Evolutionary conservation across 2,113 vertebrate species (phyloP).

Genomic region (Bambusicola thoracicus): DNA sequence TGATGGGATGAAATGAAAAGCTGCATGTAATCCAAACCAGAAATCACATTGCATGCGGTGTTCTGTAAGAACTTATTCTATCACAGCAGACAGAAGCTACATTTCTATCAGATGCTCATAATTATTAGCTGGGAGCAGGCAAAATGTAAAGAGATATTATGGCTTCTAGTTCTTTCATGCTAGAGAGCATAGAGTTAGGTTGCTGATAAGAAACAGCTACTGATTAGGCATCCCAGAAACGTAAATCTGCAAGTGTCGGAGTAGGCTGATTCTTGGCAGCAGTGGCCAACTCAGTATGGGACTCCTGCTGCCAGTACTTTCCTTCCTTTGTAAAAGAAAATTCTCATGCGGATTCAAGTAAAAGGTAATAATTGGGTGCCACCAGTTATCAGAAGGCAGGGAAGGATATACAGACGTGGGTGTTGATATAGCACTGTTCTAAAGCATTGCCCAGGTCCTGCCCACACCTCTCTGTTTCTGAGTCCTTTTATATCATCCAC

Average conservation of each 20-base stretch:
- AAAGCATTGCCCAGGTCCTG: not conserved
- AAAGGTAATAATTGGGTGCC: not conserved
- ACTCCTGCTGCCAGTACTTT: not conserved
- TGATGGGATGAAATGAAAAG: not conserved
- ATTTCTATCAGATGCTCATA: not conserved
- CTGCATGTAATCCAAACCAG: not conserved
- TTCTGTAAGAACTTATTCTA: not conserved
- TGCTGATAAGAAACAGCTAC: not conserved
- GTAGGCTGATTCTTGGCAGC: not conserved
- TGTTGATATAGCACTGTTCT: not conserved
- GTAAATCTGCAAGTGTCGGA: not conserved
- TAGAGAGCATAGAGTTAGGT: not conserved
- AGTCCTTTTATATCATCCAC: not conserved
- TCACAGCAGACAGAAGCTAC: not conserved
- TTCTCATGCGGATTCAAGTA: not conserved
- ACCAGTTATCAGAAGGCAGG: not conserved
- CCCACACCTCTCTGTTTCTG: not conserved
- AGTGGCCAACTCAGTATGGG: not conserved
- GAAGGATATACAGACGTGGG: not conserved
- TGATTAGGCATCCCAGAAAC: not conserved
- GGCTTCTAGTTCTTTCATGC: not conserved
- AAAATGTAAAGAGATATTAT: not conserved
- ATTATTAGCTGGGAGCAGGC: not conserved
- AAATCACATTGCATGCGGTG: not conserved
- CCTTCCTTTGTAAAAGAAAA: not conserved